Evolutionary conservation across 2,888 invertebrate genomes (phyloP).

Genomic region (Caenorhabditis panamensis): DNA sequence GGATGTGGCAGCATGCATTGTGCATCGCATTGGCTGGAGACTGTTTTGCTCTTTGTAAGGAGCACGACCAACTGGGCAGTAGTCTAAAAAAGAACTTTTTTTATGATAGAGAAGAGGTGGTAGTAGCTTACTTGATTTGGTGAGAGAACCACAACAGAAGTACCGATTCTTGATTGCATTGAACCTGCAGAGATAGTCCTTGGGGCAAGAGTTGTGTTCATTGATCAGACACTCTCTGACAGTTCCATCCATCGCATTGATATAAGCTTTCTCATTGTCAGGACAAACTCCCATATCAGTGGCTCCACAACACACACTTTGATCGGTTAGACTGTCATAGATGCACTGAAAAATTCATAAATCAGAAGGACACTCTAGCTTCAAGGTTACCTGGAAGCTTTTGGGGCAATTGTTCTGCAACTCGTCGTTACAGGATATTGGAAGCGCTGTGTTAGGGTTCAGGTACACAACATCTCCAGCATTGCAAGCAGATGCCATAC

Average conservation of each 20-base stretch:
- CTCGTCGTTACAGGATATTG: constrained; percentile 73
- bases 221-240: constrained; percentile 74
- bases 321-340: constrained; percentile 68
- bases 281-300: constrained; percentile 76
- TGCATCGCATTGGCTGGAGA: constrained; percentile 71
- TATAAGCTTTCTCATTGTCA: constrained; percentile 76
- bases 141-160: constrained; percentile 74
- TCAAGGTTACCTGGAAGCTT: constrained; percentile 64
- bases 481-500: constrained; percentile 66
- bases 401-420: constrained; percentile 75
- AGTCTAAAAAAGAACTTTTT: constrained; percentile 56
- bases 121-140: constrained; percentile 53
- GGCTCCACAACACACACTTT: constrained; percentile 77
- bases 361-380: background rate
- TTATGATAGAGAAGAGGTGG: background rate
- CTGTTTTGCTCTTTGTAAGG: constrained; percentile 71
- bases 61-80: constrained; percentile 72
- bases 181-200: constrained; percentile 74
- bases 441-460: constrained; percentile 73
- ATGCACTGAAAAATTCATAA: constrained; percentile 50
- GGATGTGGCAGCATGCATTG: constrained; percentile 71
- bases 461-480: constrained; percentile 76
- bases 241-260: constrained; percentile 75
- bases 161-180: constrained; percentile 72
- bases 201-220: constrained; percentile 73